Percentiles rank a stretch among this genome's conserved stretches.
Evolutionary conservation across 2,888 invertebrate genomes (phyloP).

Genomic region (Drosophila diplacantha): DNA sequence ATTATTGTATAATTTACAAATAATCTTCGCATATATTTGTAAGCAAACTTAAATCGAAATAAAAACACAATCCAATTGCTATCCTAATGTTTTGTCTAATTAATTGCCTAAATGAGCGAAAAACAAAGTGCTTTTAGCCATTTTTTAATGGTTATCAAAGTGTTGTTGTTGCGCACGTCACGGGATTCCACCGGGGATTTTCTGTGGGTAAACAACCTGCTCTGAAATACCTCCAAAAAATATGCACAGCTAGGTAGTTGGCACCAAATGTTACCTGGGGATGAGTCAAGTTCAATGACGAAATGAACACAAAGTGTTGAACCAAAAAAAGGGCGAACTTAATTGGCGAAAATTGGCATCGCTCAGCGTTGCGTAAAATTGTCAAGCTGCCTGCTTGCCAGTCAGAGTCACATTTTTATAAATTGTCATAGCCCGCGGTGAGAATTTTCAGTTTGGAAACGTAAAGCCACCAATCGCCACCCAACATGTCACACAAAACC

Average conservation of each 20-base stretch:
- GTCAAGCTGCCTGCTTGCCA: conserved; percentile 16
- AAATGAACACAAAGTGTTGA: conserved; percentile 41
- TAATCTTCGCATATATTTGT: conserved; percentile 53
- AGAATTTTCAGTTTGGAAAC: conserved; percentile 41
- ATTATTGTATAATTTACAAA: conserved; percentile 68
- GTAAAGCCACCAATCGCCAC: conserved; percentile 5
- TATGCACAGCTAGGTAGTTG: conserved; percentile 4
- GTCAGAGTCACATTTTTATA: conserved; percentile 41
- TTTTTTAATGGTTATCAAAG: conserved; percentile 7
- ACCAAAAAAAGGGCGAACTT: conserved; percentile 9
- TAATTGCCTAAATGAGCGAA: conserved; percentile 23
- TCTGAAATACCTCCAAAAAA: conserved; percentile 2
- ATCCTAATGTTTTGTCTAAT: conserved; percentile 29
- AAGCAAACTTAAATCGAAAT: conserved; percentile 50
- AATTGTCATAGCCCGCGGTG: conserved; percentile 29
- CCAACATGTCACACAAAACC: conserved; percentile 35
- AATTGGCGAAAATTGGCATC: conserved; percentile 43
- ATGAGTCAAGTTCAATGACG: conserved; percentile 73
- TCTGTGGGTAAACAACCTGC: conserved; percentile 57
- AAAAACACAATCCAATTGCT: conserved; percentile 53
- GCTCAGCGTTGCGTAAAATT: conserved; percentile 58
- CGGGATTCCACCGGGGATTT: conserved; percentile 37
- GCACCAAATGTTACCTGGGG: conserved; percentile 22
- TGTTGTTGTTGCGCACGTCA: conserved; percentile 32
- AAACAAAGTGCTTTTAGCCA: conserved; percentile 58